Evolutionary conservation across 2,888 invertebrate species (phyloP).

Genomic region (Coelogynopora nodosa): DNA sequence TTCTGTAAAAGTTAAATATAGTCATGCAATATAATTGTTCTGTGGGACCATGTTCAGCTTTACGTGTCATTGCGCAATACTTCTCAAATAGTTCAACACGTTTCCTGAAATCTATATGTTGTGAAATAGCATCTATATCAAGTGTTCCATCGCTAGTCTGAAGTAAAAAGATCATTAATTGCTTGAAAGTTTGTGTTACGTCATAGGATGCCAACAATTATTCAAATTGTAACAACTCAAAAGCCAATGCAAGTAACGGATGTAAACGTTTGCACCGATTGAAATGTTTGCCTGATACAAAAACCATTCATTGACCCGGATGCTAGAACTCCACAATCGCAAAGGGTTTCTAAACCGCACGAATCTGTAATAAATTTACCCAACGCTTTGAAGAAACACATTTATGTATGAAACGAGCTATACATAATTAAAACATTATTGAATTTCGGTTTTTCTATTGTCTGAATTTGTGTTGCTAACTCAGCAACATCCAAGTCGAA

Average conservation of each 20-base stretch:
- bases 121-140: neutral
- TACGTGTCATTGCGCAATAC: constrained; percentile 43
- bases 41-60: constrained; percentile 47
- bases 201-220: neutral
- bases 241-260: constrained; percentile 46
- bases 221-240: neutral
- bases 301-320: constrained; percentile 48
- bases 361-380: constrained; percentile 48
- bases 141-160: too few relatives aligned
- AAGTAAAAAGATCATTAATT: too few relatives aligned
- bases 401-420: constrained; percentile 48
- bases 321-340: constrained; percentile 48
- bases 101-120: neutral
- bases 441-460: constrained; percentile 46
- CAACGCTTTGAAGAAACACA: constrained; percentile 49
- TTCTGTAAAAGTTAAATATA: constrained; percentile 39
- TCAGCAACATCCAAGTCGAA: constrained; percentile 49
- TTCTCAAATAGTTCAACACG: neutral
- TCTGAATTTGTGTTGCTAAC: constrained; percentile 49
- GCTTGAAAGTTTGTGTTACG: neutral
- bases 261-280: constrained; percentile 49
- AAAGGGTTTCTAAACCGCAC: constrained; percentile 47
- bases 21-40: constrained; percentile 48
- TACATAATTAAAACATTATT: constrained; percentile 49
- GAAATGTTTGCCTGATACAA: constrained; percentile 47